Conservation (phyloP, 1,140 invertebrate species). For the Pissodes strobi region DNA sequence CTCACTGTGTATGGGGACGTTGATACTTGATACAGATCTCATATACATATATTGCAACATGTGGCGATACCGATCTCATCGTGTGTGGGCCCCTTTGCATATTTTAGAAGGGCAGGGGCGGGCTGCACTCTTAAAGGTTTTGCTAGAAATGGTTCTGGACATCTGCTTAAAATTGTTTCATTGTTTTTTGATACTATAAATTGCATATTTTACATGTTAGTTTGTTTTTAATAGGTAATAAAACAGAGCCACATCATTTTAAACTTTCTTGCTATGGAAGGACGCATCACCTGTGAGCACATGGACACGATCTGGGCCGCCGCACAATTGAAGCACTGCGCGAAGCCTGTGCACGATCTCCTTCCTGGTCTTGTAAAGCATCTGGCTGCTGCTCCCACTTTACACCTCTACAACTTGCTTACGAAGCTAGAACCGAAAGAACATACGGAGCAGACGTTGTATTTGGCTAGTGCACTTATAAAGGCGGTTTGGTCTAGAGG, state of each 20-base stretch:
- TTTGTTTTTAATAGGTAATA: slow-evolving; percentile 67
- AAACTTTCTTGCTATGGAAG: slow-evolving; percentile 90
- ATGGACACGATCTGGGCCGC: slow-evolving; percentile 93
- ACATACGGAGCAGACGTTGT: slow-evolving; percentile 91
- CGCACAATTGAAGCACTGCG: slow-evolving; percentile 91
- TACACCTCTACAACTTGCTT: slow-evolving; percentile 84
- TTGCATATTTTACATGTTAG: no score
- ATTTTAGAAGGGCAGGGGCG: no score
- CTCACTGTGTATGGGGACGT: no score
- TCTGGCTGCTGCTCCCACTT: slow-evolving; percentile 81
- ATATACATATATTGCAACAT: no score
- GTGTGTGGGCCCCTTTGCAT: no score
- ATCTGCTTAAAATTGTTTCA: no score
- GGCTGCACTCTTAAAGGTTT: no score
- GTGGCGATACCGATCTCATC: no score
- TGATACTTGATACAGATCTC: no score
- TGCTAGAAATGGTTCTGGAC: no score
- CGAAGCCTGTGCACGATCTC: slow-evolving; percentile 89
- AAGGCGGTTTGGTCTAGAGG: slow-evolving; percentile 87
- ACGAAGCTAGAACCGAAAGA: slow-evolving; percentile 85
- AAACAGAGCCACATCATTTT: slow-evolving; percentile 93
- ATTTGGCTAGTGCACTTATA: slow-evolving; percentile 84
- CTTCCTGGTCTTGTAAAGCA: slow-evolving; percentile 88
- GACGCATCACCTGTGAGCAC: slow-evolving; percentile 86
- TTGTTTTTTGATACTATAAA: no score